These are phyloP conservation scores for Cephus sareptanus DNA, from an alignment of 2,888 invertebrate genomes.

Conservation along the genomic window DNA sequence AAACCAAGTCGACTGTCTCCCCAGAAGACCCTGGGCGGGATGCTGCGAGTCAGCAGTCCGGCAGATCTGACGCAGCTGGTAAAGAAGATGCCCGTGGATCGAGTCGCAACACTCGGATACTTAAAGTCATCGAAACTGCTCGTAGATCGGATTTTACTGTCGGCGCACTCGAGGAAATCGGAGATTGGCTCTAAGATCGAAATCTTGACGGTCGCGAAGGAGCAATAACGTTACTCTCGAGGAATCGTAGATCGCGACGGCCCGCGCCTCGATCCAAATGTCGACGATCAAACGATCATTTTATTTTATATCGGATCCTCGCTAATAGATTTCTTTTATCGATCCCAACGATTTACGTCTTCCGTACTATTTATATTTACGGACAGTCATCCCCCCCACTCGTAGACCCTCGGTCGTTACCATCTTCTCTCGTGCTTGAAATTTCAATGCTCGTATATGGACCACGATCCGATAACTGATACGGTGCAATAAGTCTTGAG, in stretches of 20 bases:
- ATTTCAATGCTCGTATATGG: too few species aligned
- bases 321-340: background rate
- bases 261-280: background rate
- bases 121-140: background rate
- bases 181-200: background rate
- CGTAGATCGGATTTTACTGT: slow-evolving; percentile 1
- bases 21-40: too few species aligned
- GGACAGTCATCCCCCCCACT: too few species aligned
- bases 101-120: slow-evolving; percentile 2
- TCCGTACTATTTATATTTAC: background rate
- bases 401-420: too few species aligned
- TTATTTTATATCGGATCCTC: background rate
- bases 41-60: too few species aligned
- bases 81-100: slow-evolving; percentile 17
- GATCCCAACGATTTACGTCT: background rate
- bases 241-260: background rate
- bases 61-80: too few species aligned
- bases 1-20: too few species aligned
- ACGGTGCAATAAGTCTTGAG: too few species aligned
- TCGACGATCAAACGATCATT: background rate
- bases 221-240: background rate
- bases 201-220: background rate
- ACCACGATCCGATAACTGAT: too few species aligned
- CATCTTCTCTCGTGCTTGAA: too few species aligned
- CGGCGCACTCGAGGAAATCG: background rate